Base-by-base conservation (phyloP, 1,140 invertebrate genomes). In the Doryteuthis pealeii region DNA sequence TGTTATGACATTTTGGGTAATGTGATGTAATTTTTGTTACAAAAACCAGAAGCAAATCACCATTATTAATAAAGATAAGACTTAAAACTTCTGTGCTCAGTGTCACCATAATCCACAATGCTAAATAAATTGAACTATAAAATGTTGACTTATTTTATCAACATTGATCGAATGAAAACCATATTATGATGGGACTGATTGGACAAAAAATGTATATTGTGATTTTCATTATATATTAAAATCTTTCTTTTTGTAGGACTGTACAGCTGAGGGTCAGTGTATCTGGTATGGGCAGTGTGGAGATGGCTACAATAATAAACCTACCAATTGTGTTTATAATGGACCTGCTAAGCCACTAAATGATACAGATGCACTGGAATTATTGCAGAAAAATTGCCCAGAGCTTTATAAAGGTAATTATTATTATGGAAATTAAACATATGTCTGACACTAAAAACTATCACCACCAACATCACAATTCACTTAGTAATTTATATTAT, bases 261-360 rank as follows among this genome's bases (percentile, higher is more conserved):
- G 73, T 68, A 71, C 35, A 8, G 84, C 87, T 31, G 86, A 89
- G 58, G 90, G 88, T 14, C 90, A 93, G 70, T 95, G 94, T 83
- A 84, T 94, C 22, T 94, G 93, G 94, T 94, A 94, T 84, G 93
- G 91, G 10, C 88, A 92, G 72, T 94, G 93, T 83, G 89, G 90
- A 72, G 83, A 68, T 1, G 81, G 66, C 3, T 12, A 54, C 3
- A 32, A n/a, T 18, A 45, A 58, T 1, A 87, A 89, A 32, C 87
- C 79, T 15, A 88, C 90, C 80, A 93, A 95, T 87, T 94, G 93
- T 85, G 79, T 81, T 1, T 94, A 95, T 83, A 90, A 91, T 85
- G 94, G 94, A 5, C 87, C 92, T 0, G 88, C 94, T 0, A 91
- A 92, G 81, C 81, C 87, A 22, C 81, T 94, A 74, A 83, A 74